Evolutionary conservation across 2,888 invertebrate species (phyloP).

Genomic region (Neocrepidodera transversa): DNA sequence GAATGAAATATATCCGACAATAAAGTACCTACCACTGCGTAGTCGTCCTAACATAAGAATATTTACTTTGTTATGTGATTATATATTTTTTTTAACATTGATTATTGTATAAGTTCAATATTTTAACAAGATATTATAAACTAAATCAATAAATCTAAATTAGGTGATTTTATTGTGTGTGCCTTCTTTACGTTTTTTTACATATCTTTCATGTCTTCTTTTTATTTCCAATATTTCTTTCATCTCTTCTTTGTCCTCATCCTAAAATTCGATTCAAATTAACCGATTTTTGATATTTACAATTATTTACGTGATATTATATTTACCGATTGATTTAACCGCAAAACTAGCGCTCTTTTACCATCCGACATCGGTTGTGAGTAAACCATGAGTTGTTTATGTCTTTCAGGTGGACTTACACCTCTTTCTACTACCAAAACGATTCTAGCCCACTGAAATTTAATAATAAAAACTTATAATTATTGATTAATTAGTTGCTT

Average conservation of each 20-base stretch:
- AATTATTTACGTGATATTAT: neutral
- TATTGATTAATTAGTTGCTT: slow-evolving; percentile 24
- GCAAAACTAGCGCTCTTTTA: slow-evolving; percentile 82
- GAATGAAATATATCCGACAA: too few relatives aligned
- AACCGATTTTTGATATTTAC: neutral
- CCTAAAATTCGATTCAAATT: slow-evolving; percentile 63
- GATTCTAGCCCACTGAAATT: slow-evolving; percentile 90
- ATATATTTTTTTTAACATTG: too few relatives aligned
- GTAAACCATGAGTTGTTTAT: slow-evolving; percentile 86
- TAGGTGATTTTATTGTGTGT: too few relatives aligned
- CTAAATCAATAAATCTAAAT: too few relatives aligned
- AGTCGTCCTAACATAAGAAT: too few relatives aligned
- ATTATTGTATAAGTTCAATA: too few relatives aligned
- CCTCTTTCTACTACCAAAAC: slow-evolving; percentile 96
- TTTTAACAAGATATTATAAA: too few relatives aligned
- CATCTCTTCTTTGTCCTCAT: slow-evolving; percentile 93
- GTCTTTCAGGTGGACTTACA: slow-evolving; percentile 87
- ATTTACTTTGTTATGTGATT: too few relatives aligned
- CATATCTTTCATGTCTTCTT: slow-evolving; percentile 80
- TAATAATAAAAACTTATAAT: slow-evolving; percentile 9
- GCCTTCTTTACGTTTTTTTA: slow-evolving; percentile 68
- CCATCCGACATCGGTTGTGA: slow-evolving; percentile 95
- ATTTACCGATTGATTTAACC: slow-evolving; percentile 85
- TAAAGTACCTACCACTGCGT: too few relatives aligned
- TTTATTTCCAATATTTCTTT: slow-evolving; percentile 92